Evolutionary conservation across 2,797 vertebrate species (phyloP).

Genomic region (Phoxinus dragarum): DNA sequence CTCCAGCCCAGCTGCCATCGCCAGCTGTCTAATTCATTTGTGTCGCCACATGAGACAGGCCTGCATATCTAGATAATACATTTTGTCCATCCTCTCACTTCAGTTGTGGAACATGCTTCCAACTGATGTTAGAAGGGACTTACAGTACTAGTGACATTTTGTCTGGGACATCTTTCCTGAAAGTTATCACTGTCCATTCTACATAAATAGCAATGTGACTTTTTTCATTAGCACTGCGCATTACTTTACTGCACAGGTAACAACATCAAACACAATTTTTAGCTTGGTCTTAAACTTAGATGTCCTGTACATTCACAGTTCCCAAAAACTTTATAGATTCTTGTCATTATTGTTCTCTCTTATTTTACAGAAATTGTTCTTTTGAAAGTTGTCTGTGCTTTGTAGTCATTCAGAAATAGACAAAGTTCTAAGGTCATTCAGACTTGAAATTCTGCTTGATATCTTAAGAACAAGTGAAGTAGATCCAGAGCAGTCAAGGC

Average conservation of each 20-base stretch:
- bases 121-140: neutral
- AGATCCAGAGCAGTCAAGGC: neutral
- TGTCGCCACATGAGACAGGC: conserved; percentile 20
- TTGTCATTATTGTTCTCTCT: neutral
- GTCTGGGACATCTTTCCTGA: neutral
- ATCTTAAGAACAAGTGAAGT: conserved; percentile 27
- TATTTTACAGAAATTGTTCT: neutral
- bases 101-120: neutral
- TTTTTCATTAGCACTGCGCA: neutral
- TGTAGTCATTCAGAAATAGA: neutral
- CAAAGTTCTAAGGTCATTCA: neutral
- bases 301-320: neutral
- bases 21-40: conserved; percentile 43
- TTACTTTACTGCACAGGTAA: neutral
- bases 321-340: neutral
- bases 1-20: neutral
- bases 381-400: neutral
- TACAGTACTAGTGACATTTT: conserved; percentile 8
- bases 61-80: conserved; percentile 35
- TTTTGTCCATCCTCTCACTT: conserved; percentile 5
- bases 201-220: neutral
- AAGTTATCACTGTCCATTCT: neutral
- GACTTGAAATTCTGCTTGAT: neutral
- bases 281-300: neutral
- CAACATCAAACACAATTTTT: neutral